These are phyloP conservation scores for Venustaconcha ellipsiformis DNA, from an alignment of 1,140 invertebrate species.

Conservation along the genomic window DNA sequence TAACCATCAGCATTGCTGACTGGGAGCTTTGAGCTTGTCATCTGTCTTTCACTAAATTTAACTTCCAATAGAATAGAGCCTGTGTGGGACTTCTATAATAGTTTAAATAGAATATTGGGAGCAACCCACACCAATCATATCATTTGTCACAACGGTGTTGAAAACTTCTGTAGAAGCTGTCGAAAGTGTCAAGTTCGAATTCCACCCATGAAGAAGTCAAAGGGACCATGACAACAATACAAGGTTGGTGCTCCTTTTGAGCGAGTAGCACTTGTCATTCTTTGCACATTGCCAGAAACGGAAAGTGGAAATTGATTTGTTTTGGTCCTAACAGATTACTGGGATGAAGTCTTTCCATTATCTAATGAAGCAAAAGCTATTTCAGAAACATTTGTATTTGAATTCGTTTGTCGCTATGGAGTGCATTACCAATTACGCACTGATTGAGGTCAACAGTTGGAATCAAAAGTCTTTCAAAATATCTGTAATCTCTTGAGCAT, in stretches of 20 bases:
- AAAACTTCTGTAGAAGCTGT: constrained; percentile 19
- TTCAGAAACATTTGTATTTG: constrained; percentile 23
- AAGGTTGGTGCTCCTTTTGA: constrained; percentile 38
- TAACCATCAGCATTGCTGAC: too few relatives aligned
- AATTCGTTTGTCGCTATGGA: constrained; percentile 36
- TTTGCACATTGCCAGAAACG: constrained; percentile 55
- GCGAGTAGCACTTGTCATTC: constrained; percentile 53
- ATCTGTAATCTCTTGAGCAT: constrained; percentile 34
- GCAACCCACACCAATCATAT: too few relatives aligned
- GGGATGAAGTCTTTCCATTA: constrained; percentile 41
- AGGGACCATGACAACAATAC: constrained; percentile 9
- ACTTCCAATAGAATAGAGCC: too few relatives aligned
- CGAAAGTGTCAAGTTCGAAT: constrained; percentile 18
- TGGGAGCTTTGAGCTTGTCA: too few relatives aligned
- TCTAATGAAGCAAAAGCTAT: constrained; percentile 38
- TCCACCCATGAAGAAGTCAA: background rate
- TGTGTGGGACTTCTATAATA: too few relatives aligned
- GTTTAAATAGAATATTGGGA: too few relatives aligned
- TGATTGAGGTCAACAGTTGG: constrained; percentile 38
- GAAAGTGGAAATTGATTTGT: constrained; percentile 45
- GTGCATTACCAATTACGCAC: constrained; percentile 25
- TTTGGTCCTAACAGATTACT: constrained; percentile 47
- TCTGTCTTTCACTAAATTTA: too few relatives aligned
- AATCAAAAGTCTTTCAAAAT: constrained; percentile 19
- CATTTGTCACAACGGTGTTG: constrained; percentile 9